Evolutionary conservation across 2,113 vertebrate species (phyloP), one percentile per base, ranked within the genome.

Genomic region (Ceyx melanurus): DNA sequence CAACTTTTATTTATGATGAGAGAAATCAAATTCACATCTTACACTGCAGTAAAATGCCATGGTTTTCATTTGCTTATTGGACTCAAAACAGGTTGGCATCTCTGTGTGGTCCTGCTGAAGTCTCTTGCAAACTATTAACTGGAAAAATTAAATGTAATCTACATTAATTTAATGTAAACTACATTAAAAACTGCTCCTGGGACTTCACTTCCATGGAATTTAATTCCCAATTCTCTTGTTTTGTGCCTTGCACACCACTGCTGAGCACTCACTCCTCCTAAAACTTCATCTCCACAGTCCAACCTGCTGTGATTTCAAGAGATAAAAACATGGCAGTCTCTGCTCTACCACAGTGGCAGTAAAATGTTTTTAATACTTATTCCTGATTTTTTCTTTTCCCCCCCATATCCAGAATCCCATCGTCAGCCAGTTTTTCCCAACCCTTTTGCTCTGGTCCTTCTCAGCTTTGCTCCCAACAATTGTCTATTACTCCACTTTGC

Each of bases 371-470:
- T 82, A 54, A 73, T 40, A 22, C 14, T 86, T 51, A n/a, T 5
- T 54, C 28, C 21, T 48, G 3, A 22, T 51, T 33, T 37, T 10
- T 37, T 37, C 9, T 37, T 37, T 67, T 51, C 31, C 23, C 8
- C 14, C 13, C 6, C 11, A 19, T 66, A 12, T 13, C 31, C 92
- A 99, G 99, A 98, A 98, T 94, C 98, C 99, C 1, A 40, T 99
- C 11, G 79, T 99, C 98, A 99, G 98, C 94, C 99, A 99, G 95
- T 99, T 99, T 97, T 98, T 99, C 95, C 99, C 99, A n/a, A 99
- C 99, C 0, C 90, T 99, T 46, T 96, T 99, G 70, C 98, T 99
- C 80, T 99, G 99, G 99, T 96, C 98, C 75, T 99, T 99, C 97
- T 99, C 99, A 3, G 98, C 99, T 6, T 95, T 99, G 75, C 96